Evolutionary conservation across 2,797 vertebrate species (phyloP).

Genomic region (Smutsia temminckii): DNA sequence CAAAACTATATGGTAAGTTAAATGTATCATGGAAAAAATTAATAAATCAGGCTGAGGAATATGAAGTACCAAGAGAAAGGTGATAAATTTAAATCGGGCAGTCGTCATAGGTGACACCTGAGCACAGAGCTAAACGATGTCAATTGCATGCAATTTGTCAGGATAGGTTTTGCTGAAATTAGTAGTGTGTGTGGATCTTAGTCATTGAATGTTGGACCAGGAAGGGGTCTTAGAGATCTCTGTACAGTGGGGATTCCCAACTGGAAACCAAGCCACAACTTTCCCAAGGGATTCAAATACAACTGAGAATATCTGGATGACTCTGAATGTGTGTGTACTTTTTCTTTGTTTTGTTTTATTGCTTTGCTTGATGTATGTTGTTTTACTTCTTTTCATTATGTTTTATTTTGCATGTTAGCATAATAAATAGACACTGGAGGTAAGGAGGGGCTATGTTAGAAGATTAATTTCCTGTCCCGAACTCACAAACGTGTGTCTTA

Average conservation of each 20-base stretch:
- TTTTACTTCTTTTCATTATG: neutral
- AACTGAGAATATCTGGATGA: neutral
- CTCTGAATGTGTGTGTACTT: neutral
- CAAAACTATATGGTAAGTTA: neutral
- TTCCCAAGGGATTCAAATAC: neutral
- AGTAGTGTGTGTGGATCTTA: neutral
- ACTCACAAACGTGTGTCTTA: neutral
- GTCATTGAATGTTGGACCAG: neutral
- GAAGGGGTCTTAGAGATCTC: neutral
- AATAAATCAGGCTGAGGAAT: neutral
- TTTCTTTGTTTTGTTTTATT: neutral
- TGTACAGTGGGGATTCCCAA: neutral
- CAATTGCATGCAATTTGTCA: neutral
- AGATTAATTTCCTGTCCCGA: neutral
- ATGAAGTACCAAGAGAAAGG: neutral
- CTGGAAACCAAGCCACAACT: neutral
- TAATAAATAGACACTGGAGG: neutral
- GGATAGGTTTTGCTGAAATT: neutral
- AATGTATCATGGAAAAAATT: neutral
- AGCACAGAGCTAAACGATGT: neutral
- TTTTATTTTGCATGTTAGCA: neutral
- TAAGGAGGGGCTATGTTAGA: neutral
- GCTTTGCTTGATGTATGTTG: neutral
- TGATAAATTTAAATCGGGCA: neutral
- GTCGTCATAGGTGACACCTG: neutral